phyloP scores from a whole-genome alignment of 2,797 vertebrate species.

The Helarctos malayanus region DNA sequence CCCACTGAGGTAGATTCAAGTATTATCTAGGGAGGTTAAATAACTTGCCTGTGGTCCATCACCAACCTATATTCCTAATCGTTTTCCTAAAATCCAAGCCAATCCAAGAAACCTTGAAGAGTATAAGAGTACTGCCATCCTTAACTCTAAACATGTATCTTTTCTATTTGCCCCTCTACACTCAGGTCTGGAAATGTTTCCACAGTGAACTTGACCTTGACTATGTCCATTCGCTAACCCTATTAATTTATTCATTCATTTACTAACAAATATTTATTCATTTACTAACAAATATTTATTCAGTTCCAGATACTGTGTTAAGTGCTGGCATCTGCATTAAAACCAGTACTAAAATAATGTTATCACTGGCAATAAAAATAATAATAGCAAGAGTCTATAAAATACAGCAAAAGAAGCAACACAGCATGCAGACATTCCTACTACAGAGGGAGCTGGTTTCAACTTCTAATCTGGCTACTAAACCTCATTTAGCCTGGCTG shows the following conservation, averaged over 20 bases:
- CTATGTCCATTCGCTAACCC: not conserved
- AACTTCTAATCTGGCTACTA: not conserved
- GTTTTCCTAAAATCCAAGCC: conserved; percentile 49
- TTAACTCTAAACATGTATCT: not conserved
- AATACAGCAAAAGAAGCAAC: not conserved
- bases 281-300: conserved; percentile 19
- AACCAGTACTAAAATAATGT: conserved; percentile 34
- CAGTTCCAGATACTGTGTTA: not conserved
- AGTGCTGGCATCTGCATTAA: conserved; percentile 28
- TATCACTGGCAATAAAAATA: conserved; percentile 33
- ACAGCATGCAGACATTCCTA: not conserved
- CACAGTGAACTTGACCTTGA: not conserved
- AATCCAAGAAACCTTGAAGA: not conserved
- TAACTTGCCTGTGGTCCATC: not conserved
- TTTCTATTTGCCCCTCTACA: not conserved
- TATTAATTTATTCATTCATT: conserved; percentile 45
- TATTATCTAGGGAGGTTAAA: not conserved
- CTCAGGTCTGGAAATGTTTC: not conserved
- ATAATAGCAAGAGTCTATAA: conserved; percentile 14
- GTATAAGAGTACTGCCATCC: not conserved
- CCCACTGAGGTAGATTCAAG: not conserved
- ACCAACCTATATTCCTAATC: not conserved
- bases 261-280: conserved; percentile 36
- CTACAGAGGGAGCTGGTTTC: not conserved
- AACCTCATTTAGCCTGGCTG: not conserved